Conservation (phyloP, 2,888 invertebrate genomes). For the Pinctada fucata region DNA sequence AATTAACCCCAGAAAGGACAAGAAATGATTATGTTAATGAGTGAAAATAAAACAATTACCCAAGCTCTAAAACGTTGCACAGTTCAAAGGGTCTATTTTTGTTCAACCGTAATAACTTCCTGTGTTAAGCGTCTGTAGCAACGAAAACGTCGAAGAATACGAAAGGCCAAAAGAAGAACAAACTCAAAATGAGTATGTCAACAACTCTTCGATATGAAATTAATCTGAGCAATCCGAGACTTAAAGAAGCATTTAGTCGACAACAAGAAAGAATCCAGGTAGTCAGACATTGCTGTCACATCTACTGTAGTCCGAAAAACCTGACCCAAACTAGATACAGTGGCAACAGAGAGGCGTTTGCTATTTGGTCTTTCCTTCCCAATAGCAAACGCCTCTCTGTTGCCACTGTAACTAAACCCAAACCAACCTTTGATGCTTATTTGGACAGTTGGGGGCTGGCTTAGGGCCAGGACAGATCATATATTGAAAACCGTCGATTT, state of each 20-base stretch:
- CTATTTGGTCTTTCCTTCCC: too few relatives aligned
- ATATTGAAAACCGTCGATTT: too few relatives aligned
- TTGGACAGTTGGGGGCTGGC: neutral
- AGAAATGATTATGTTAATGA: too few relatives aligned
- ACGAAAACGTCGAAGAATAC: constrained; percentile 9
- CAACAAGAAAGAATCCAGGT: constrained; percentile 61
- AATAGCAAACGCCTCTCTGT: too few relatives aligned
- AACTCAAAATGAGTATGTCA: constrained; percentile 51
- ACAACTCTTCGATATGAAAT: constrained; percentile 51
- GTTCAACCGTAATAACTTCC: constrained; percentile 10
- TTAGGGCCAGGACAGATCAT: neutral
- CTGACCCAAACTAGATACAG: neutral
- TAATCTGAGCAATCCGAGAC: constrained; percentile 45
- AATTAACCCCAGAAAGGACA: neutral
- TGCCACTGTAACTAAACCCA: too few relatives aligned
- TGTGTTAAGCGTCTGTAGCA: constrained; percentile 27
- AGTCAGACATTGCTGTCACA: constrained; percentile 7
- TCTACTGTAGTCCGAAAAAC: neutral
- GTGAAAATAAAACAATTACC: neutral
- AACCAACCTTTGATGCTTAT: too few relatives aligned
- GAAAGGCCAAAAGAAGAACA: neutral
- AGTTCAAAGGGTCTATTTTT: neutral
- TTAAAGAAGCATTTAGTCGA: constrained; percentile 51
- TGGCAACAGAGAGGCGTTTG: too few relatives aligned
- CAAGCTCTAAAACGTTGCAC: neutral